Percentiles rank a stretch among this genome's conserved stretches.
Conservation (phyloP, 2,797 vertebrate species). For the Bufotes viridis region DNA sequence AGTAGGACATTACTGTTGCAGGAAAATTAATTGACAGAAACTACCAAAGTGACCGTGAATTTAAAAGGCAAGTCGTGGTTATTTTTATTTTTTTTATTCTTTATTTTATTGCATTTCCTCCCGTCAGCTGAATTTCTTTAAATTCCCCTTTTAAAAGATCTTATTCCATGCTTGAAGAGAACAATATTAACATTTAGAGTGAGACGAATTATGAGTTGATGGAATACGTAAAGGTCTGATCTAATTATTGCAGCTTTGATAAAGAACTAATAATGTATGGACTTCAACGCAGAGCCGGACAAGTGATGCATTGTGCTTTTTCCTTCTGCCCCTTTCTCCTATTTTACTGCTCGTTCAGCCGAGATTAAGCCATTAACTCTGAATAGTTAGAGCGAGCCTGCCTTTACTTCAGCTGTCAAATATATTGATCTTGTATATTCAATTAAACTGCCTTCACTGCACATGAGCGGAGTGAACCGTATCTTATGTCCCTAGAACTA, state of each 20-base stretch:
- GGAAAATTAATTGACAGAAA: no score
- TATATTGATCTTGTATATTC: slow-evolving; percentile 17
- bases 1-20: no score
- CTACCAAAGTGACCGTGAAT: no score
- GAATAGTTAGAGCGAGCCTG: background rate
- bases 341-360: slow-evolving; percentile 12
- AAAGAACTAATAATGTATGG: background rate
- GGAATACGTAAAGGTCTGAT: background rate
- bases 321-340: background rate
- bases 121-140: no score
- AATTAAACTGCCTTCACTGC: slow-evolving; percentile 7
- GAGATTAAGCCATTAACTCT: slow-evolving; percentile 15
- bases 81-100: no score
- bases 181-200: background rate
- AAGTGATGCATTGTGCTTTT: background rate
- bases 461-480: background rate
- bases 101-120: no score
- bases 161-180: background rate
- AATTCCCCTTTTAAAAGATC: no score
- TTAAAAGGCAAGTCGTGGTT: no score
- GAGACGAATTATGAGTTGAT: background rate
- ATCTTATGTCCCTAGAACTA: background rate
- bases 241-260: background rate
- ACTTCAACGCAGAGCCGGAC: background rate
- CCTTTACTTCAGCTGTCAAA: background rate